Evolutionary conservation across 2,113 vertebrate species (phyloP), one percentile per base, ranked within the genome.

Genomic region (Leuciscus idus): DNA sequence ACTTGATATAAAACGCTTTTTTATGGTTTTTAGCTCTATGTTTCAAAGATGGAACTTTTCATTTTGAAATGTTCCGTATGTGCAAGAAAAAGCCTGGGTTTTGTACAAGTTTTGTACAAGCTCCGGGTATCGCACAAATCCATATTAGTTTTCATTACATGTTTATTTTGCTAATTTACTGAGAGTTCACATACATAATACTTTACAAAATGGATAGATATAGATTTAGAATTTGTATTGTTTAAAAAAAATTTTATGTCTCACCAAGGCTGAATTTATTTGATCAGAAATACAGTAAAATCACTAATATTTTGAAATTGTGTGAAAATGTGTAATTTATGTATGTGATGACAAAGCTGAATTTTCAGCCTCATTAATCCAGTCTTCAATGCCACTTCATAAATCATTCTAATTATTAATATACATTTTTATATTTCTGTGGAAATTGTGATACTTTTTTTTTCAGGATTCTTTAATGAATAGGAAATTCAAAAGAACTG

Each of bases 1-100:
- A 30, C 43, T 36, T 82, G 26, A n/a, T 70, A 52, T 70, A 52
- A 70, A 83, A 21, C 0, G 21, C 64, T 70, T 70, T 70, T 83
- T 62, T 11, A 66, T 23, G 81, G 11, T 70, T 83, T 50, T 83
- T 33, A 48, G 79, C 77, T 10, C 33, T 30, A 50, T 46, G 80
- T 68, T 64, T 26, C 61, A 43, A 6, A 23, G 77, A 61, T 39
- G 8, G 13, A 64, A 15, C 39, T 62, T 46, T 81, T n/a, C 23
- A 13, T 80, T 61, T 75, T 0, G 2, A 73, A 43, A 73, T 73
- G 36, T n/a, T 12, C 21, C 43, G 9, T 23, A 23, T 43, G 36
- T 36, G 66, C 39, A 43, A n/a, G 8, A 10, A 46, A 46, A n/a
- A 73, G 36, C 70, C 39, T 46, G 36, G 10, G 39, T 46, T 74